Evolutionary conservation across 92 coral and sea anemone species (phyloP), one percentile per base, ranked within the genome.

Genomic region (Zoanthus solanderi): DNA sequence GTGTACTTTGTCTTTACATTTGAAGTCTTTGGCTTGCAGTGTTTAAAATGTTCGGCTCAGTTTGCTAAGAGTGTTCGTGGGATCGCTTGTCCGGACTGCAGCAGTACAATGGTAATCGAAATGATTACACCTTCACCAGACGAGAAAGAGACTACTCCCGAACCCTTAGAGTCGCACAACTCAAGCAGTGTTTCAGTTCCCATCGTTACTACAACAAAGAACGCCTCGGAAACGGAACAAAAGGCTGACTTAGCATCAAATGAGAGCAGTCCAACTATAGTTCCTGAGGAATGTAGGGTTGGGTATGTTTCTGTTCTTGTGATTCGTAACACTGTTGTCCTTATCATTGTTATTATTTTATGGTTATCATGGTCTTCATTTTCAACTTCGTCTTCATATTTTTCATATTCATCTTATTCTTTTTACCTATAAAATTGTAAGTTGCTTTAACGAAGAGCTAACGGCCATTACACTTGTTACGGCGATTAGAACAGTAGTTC

Each of bases 21-120:
- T 63, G 2, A 14, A 63, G n/a, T 63, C 28, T 23, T 63, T 63
- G 31, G 28, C 30, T 76, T 83, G 10, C 77, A 96, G 98, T 95
- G 98, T 78, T 78, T 97, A 23, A 96, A 94, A 92, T 97, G 99
- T 73, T 92, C 94, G 9, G 94, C 98, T 1, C 84, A 84, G 71
- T 95, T 91, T 37, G 85, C 82, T 47, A 78, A 83, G 54, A 89
- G 54, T 63, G 57, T 87, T 23, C 89, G 91, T 57, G 92, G 90
- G 50, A 50, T 73, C 0, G 83, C 78, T 32, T 97, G 99, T 60
- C 95, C 94, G 8, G 92, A 91, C 71, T 97, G 99, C 53, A 90
- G 92, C 69, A 95, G 98, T 87, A 85, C 94, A 28, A 83, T 91
- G 89, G 93, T 94, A 1, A 89, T 94, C 42, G 93, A 89, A 50